Percentiles rank a stretch among this genome's conserved stretches.
Evolutionary conservation across 2,113 vertebrate genomes (phyloP).

Genomic region (Malurus melanocephalus): DNA sequence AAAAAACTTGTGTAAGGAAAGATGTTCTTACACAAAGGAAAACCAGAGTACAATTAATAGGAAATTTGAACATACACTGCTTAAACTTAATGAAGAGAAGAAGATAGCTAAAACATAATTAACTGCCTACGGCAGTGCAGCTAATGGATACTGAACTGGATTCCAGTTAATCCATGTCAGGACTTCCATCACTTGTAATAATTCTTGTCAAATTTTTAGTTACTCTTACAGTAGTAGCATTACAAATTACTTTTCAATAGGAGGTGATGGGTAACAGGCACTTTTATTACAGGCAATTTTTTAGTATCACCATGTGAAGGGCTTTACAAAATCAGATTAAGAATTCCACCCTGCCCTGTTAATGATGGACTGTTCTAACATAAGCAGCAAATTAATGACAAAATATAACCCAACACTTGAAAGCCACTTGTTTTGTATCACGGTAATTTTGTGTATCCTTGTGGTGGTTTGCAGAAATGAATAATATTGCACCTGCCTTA

Average conservation of each 20-base stretch:
- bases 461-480: not conserved
- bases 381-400: not conserved
- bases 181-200: slow-evolving; percentile 42
- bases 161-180: slow-evolving; percentile 51
- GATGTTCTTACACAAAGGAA: slow-evolving; percentile 27
- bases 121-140: slow-evolving; percentile 37
- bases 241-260: not conserved
- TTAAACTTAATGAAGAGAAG: slow-evolving; percentile 23
- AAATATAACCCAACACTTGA: not conserved
- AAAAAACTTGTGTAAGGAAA: slow-evolving; percentile 6
- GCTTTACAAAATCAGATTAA: not conserved
- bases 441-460: not conserved
- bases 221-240: not conserved
- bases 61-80: not conserved
- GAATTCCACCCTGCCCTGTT: not conserved
- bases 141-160: slow-evolving; percentile 36
- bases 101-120: slow-evolving; percentile 13
- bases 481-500: slow-evolving; percentile 14
- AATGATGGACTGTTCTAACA: not conserved
- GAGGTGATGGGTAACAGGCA: slow-evolving; percentile 46
- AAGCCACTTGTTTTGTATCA: not conserved
- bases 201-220: not conserved
- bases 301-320: not conserved
- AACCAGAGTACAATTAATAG: not conserved
- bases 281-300: slow-evolving; percentile 21